Evolutionary conservation across 2,113 vertebrate genomes (phyloP).

Genomic region (Pycnonotus jocosus): DNA sequence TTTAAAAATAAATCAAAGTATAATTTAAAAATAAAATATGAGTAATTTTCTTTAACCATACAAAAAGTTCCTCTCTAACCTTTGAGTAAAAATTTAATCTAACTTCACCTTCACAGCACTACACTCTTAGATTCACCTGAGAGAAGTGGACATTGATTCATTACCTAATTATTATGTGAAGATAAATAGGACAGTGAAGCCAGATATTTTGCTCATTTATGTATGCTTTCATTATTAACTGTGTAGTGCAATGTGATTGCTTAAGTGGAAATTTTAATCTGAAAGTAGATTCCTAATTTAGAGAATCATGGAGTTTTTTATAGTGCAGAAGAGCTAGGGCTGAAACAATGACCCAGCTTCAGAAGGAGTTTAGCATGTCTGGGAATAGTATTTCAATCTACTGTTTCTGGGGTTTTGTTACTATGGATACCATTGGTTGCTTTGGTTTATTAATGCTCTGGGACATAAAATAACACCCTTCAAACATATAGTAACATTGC

Average conservation of each 20-base stretch:
- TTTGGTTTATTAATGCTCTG: constrained; percentile 16
- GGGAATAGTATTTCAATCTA: not conserved
- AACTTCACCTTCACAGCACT: not conserved
- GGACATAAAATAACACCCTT: not conserved
- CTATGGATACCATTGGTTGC: constrained; percentile 4
- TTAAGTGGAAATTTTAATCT: not conserved
- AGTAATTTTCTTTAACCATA: not conserved
- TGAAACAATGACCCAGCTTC: not conserved
- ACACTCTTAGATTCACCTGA: not conserved
- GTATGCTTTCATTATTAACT: not conserved
- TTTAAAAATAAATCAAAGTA: not conserved
- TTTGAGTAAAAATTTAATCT: not conserved
- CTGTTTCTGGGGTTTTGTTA: constrained; percentile 1
- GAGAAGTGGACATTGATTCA: not conserved
- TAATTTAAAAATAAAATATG: not conserved
- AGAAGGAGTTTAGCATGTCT: not conserved
- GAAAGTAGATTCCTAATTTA: not conserved
- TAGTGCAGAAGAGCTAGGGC: not conserved
- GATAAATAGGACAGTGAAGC: not conserved
- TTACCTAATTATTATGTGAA: not conserved
- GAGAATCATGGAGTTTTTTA: fast-evolving
- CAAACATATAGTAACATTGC: not conserved
- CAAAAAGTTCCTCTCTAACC: not conserved
- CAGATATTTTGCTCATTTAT: not conserved
- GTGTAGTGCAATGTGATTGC: not conserved